These are phyloP conservation scores for Xerus rutilus DNA, from an alignment of 2,797 vertebrate species.

Conservation along the genomic window DNA sequence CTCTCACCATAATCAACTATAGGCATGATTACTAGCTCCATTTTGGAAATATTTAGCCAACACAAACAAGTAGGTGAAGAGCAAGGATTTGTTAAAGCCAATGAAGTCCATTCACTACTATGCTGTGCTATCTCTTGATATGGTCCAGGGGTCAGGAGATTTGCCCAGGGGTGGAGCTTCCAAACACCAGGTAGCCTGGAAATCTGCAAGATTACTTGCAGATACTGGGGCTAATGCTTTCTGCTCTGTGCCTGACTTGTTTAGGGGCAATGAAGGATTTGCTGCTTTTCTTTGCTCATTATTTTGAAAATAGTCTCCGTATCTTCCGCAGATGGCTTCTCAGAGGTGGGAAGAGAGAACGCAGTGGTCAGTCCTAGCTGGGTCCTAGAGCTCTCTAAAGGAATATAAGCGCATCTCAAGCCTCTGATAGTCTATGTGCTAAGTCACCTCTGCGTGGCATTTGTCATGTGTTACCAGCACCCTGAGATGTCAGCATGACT, in stretches of 20 bases:
- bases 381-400: background rate
- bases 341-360: background rate
- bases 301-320: constrained; percentile 7
- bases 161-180: background rate
- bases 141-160: background rate
- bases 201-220: background rate
- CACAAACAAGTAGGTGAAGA: background rate
- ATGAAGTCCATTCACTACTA: background rate
- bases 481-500: background rate
- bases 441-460: background rate
- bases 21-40: background rate
- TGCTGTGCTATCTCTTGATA: background rate
- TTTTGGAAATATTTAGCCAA: constrained; percentile 57
- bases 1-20: background rate
- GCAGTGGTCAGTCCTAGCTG: background rate
- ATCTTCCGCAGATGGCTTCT: background rate
- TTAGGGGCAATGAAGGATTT: background rate
- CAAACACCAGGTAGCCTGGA: background rate
- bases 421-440: background rate
- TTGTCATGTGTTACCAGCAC: background rate
- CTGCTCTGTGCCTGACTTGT: background rate
- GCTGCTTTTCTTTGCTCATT: background rate
- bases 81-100: background rate
- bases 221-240: background rate
- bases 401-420: background rate